Conservation (phyloP, 2,113 vertebrate species). For the Henicopernis longicauda region DNA sequence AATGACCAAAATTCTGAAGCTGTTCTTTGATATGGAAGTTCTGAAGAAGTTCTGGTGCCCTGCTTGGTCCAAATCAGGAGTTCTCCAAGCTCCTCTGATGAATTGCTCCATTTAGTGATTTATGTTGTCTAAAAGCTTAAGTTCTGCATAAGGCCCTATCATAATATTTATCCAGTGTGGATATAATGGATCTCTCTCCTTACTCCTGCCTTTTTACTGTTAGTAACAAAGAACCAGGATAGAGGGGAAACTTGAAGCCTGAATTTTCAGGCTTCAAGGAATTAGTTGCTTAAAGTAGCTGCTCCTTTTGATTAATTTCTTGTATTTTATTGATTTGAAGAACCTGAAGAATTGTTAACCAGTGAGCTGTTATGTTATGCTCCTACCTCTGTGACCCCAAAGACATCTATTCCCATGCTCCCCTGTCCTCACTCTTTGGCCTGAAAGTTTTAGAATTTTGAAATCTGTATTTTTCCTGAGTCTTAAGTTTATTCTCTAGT, state of each 20-base stretch:
- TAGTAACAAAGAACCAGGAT: not conserved
- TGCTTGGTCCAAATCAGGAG: not conserved
- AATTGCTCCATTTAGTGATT: not conserved
- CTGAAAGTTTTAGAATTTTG: not conserved
- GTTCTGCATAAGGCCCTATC: not conserved
- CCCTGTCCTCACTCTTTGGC: not conserved
- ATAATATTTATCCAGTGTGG: not conserved
- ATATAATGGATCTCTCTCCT: not conserved
- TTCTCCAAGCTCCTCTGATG: not conserved
- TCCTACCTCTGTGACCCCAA: not conserved
- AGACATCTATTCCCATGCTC: not conserved
- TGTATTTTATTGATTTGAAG: slow-evolving; percentile 31
- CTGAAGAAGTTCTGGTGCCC: not conserved
- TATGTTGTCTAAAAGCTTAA: not conserved
- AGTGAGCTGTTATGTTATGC: not conserved
- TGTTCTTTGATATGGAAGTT: not conserved
- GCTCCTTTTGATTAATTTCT: slow-evolving; percentile 41
- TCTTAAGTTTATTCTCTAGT: not conserved
- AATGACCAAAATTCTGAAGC: not conserved
- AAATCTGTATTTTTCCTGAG: not conserved
- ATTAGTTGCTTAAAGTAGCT: not conserved
- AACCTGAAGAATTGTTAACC: slow-evolving; percentile 19
- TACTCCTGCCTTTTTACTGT: not conserved
- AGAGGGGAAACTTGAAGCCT: not conserved
- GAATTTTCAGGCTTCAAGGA: slow-evolving; percentile 20